Base-by-base conservation (phyloP, 2,888 invertebrate species). In the Erebia palarica region DNA sequence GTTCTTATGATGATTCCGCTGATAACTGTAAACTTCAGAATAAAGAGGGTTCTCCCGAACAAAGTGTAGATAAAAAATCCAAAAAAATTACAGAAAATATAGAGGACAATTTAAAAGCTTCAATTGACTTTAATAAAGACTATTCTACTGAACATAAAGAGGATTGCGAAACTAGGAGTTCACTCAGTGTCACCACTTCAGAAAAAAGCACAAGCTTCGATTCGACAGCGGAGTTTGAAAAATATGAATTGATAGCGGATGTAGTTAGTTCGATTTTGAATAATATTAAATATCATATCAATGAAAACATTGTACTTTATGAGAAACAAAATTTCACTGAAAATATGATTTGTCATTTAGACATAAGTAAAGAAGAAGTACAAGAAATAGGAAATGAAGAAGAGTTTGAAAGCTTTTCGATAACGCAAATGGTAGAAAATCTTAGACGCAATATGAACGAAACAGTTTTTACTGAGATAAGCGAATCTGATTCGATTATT, bases 141-240 rank as follows among this genome's bases (percentile, higher is more conserved):
- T 3, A 47, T 21, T 57, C 16, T 21, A 42, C 14, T 18, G 44
- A 36, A 42, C 21, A 21, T 27, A n/a, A 70, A 42, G 51, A 49
- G 27, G 42, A 64, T 42, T 14, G 8, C 21, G 14, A 42, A 44
- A 55, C 64, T 16, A 51, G 60, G 58, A 89, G 86, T 74, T 78
- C 81, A n/a, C 64, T 81, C 0, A 87, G 84, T 77, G 85, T 86
- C 1, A 80, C 80, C 13, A 72, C 73, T 51, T 70, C 65, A 14
- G 60, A 59, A 14, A 66, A 66, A 55, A 4, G 86, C 84, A n/a
- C 71, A 36, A 92, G 92, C 70, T 85, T 89, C 16, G 86, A 93
- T 82, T 92, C 93, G 0, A 91, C 89, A 1, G 84, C 76, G 5
- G 93, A 93, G 77, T 93, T 93, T 73, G 93, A 93, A 73, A 91